Base-by-base conservation (phyloP, 2,888 invertebrate species). In the Pyralis farinalis region DNA sequence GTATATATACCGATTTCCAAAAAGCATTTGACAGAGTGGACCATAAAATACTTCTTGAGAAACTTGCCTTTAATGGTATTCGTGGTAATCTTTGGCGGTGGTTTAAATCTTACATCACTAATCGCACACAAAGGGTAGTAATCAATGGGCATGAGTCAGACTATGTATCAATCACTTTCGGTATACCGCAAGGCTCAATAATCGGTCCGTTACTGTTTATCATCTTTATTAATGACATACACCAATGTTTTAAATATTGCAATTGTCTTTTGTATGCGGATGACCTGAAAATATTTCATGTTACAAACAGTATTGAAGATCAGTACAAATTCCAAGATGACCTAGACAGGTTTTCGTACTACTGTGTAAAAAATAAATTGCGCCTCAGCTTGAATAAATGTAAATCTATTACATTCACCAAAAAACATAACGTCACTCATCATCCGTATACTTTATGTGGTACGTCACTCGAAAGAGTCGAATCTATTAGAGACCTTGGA, bases 11-110 rank as follows among this genome's bases (percentile, higher is more conserved):
- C 11, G 50, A 50, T 28, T 44, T 47, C 29, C 29, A 22, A 7
- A 47, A 50, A 20, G 42, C 43, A 7, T 50, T 50, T 37, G 47
- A 50, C 35, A 43, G 40, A n/a, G 47, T 50, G 11, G 43, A 47
- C 27, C 47, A 50, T 28, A 31, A 38, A 29, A 34, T 46, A 7
- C 28, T 47, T 1, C 11, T 43, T 1, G 34, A 44, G 7, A 50
- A 47, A 36, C 30, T 50, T 2, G 39, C 38, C 7, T 41, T 20
- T n/a, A 46, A 47, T 33, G 46, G 47, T 12, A 46, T 51, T 12
- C 33, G 38, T 20, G 46, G 40, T 11, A 42, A 40, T 30, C 27
- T 46, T 6, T 30, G 21, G 28, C n/a, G 27, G 8, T 40, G 43
- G 40, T 42, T 51, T 21, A 34, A 40, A 21, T 51, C 46, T 5